Conservation (phyloP, 1,140 invertebrate species). For the Vollenhovia emeryi region DNA sequence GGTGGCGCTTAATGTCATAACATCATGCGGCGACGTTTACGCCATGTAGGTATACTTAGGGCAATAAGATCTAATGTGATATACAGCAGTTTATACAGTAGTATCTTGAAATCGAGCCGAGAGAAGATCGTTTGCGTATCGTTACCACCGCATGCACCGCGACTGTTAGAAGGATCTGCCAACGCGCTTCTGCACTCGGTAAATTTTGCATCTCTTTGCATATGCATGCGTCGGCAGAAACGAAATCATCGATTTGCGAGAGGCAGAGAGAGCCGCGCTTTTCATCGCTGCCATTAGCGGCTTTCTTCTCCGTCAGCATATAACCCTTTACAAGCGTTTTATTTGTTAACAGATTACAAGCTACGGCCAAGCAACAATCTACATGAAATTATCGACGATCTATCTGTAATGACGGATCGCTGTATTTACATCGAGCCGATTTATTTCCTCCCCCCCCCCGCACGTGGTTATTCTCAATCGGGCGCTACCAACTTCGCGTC, state of each 20-base stretch:
- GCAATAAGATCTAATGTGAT: constrained; percentile 53
- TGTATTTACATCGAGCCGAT: constrained; percentile 5
- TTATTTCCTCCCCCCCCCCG: neutral
- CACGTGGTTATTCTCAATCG: neutral
- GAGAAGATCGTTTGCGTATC: constrained; percentile 68
- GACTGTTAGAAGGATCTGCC: constrained; percentile 34
- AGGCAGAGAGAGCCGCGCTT: constrained; percentile 27
- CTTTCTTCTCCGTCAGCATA: constrained; percentile 34
- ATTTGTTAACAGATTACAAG: constrained; percentile 37
- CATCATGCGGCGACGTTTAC: constrained; percentile 30
- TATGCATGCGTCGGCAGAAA: constrained; percentile 60
- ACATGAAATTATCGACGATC: constrained; percentile 1
- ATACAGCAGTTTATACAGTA: constrained; percentile 31
- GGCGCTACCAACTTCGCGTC: neutral
- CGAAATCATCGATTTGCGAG: constrained; percentile 48
- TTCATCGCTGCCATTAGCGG: constrained; percentile 46
- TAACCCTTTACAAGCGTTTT: constrained; percentile 19
- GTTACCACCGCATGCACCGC: constrained; percentile 53
- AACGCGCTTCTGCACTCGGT: constrained; percentile 31
- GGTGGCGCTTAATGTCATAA: constrained; percentile 8
- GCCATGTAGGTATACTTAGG: constrained; percentile 30
- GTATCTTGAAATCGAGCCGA: constrained; percentile 60
- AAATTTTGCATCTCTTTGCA: constrained; percentile 61
- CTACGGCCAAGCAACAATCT: constrained; percentile 7
- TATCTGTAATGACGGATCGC: neutral